Evolutionary conservation across 2,888 invertebrate genomes (phyloP).

Genomic region (Macaria liturata): DNA sequence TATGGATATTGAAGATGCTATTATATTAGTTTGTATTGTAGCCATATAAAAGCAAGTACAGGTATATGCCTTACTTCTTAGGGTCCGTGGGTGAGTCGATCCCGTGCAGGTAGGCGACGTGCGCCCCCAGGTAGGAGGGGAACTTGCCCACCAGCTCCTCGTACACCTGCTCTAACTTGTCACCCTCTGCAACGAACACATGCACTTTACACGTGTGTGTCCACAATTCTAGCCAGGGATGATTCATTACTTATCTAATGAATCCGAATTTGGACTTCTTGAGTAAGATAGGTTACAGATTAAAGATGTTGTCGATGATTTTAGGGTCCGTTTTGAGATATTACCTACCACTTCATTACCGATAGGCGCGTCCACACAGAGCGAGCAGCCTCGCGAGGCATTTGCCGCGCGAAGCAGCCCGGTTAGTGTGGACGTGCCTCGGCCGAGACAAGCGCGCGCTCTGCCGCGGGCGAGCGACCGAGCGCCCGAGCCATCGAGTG

Average conservation of each 20-base stretch:
- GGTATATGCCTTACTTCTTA: conserved; percentile 56
- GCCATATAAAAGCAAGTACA: no score
- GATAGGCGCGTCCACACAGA: conserved; percentile 15
- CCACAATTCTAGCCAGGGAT: no score
- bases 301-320: no score
- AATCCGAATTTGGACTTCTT: no score
- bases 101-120: conserved; percentile 90
- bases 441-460: conserved; percentile 23
- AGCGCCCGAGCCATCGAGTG: conserved; percentile 28
- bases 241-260: no score
- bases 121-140: conserved; percentile 89
- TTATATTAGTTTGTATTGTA: no score
- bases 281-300: no score
- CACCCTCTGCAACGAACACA: conserved; percentile 74
- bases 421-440: conserved; percentile 23
- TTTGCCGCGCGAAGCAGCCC: conserved; percentile 21
- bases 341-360: no score
- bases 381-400: conserved; percentile 12
- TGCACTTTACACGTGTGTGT: not conserved
- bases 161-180: conserved; percentile 88
- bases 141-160: conserved; percentile 88
- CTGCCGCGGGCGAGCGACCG: conserved; percentile 22
- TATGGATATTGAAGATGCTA: no score
- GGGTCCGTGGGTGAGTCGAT: conserved; percentile 84
- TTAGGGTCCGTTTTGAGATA: no score